These are phyloP conservation scores for Latrodectus elegans DNA, from an alignment of 2,888 invertebrate genomes.

Conservation along the genomic window DNA sequence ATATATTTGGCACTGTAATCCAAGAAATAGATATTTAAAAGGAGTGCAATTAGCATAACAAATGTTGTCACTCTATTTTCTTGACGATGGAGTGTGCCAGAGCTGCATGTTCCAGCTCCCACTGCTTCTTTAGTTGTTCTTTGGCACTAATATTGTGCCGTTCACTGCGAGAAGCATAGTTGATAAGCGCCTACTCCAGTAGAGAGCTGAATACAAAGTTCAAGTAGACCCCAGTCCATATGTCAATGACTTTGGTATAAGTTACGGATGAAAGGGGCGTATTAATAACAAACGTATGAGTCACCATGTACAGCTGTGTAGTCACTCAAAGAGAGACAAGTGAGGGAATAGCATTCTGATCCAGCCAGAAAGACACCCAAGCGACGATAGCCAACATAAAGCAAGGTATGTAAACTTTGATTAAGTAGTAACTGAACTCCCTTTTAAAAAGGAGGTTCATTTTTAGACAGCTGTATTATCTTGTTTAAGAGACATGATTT, in stretches of 20 bases:
- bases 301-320: conserved; percentile 97
- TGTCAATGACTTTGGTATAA: conserved; percentile 98
- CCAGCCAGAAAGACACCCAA: conserved; percentile 97
- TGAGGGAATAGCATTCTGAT: conserved; percentile 96
- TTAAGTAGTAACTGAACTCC: conserved; percentile 99
- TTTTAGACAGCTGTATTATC: conserved; percentile 98
- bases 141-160: conserved; percentile 81
- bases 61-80: conserved; percentile 90
- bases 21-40: neutral
- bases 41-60: conserved; percentile 85
- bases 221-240: conserved; percentile 97
- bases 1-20: too few relatives aligned
- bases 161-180: conserved; percentile 96
- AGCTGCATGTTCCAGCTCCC: conserved; percentile 87
- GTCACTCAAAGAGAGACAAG: conserved; percentile 96
- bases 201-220: conserved; percentile 98
- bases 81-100: too few relatives aligned
- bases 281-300: conserved; percentile 93
- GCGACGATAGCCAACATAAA: conserved; percentile 98
- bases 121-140: conserved; percentile 84
- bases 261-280: conserved; percentile 97
- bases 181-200: conserved; percentile 97
- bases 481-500: conserved; percentile 78
- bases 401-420: conserved; percentile 99
- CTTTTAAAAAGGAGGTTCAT: conserved; percentile 97